Percentiles rank a stretch among this genome's conserved stretches.
These are phyloP conservation scores for Brachionus asplanchnoidis DNA, from an alignment of 1,140 invertebrate genomes.

Conservation along the genomic window DNA sequence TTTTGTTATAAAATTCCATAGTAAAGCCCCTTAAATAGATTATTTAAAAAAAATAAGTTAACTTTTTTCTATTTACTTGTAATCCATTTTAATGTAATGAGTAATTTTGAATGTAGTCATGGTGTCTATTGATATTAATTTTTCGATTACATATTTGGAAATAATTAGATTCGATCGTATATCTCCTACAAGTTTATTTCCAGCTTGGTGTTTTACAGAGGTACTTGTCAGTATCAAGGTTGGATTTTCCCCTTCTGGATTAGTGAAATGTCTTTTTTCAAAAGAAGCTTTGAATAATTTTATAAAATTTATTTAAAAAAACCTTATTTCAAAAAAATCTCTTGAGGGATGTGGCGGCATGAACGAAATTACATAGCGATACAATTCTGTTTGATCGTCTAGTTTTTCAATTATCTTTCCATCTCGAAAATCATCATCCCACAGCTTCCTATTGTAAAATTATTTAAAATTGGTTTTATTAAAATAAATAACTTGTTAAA, in stretches of 20 bases:
- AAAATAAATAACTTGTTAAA: too few relatives aligned
- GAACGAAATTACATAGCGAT: conserved; percentile 76
- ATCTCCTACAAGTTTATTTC: conserved; percentile 12
- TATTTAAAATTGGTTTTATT: background rate
- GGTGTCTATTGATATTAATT: conserved; percentile 13
- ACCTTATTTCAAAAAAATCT: conserved; percentile 82
- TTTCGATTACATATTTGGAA: conserved; percentile 25
- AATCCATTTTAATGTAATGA: conserved; percentile 24
- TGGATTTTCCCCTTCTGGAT: background rate
- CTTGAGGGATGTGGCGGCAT: conserved; percentile 74
- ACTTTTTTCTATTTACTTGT: background rate
- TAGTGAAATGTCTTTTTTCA: background rate
- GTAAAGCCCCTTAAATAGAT: conserved; percentile 9
- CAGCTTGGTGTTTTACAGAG: conserved; percentile 33
- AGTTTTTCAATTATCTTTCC: conserved; percentile 75
- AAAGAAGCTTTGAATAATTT: background rate
- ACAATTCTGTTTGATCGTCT: conserved; percentile 78
- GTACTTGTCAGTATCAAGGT: conserved; percentile 19
- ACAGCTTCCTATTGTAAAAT: conserved; percentile 65
- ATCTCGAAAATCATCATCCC: conserved; percentile 76
- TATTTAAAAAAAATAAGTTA: background rate
- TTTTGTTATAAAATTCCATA: conserved; percentile 28
- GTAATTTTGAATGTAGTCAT: conserved; percentile 27
- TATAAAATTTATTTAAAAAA: background rate
- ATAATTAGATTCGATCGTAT: conserved; percentile 26